A percentile compares a stretch with the other conserved stretches of the same genome.
Conservation (phyloP, 2,888 invertebrate species). For the Lasioglossum pauxillum region DNA sequence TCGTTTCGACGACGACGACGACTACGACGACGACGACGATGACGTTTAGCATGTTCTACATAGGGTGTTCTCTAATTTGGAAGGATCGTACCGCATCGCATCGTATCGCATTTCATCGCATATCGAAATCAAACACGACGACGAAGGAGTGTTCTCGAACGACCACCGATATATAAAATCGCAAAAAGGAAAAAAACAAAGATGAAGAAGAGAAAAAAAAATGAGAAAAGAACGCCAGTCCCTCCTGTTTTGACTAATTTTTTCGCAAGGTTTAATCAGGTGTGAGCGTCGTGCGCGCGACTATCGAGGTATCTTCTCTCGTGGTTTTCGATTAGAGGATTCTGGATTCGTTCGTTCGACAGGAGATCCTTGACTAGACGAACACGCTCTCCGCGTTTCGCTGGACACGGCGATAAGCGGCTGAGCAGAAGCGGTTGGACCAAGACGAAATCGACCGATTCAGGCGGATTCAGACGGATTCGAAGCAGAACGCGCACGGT, state of each 20-base stretch:
- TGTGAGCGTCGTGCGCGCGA: slow-evolving; percentile 64
- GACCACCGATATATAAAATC: background rate
- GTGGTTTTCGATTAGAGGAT: slow-evolving; percentile 54
- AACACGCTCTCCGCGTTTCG: slow-evolving; percentile 51
- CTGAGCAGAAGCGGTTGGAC: slow-evolving; percentile 73
- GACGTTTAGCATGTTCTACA: slow-evolving; percentile 27
- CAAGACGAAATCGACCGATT: slow-evolving; percentile 71
- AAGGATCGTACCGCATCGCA: slow-evolving; percentile 19
- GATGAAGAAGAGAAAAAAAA: background rate
- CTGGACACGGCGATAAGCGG: slow-evolving; percentile 56
- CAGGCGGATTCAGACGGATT: slow-evolving; percentile 35
- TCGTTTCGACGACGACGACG: slow-evolving; percentile 21
- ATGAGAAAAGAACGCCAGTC: slow-evolving; percentile 56
- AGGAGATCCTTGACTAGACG: slow-evolving; percentile 58
- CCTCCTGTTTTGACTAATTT: slow-evolving; percentile 60
- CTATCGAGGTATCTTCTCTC: slow-evolving; percentile 63
- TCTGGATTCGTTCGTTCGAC: slow-evolving; percentile 56
- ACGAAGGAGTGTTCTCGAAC: slow-evolving; percentile 1
- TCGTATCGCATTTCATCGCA: background rate
- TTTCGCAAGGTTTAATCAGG: slow-evolving; percentile 44
- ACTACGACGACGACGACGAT: slow-evolving; percentile 23
- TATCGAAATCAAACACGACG: background rate
- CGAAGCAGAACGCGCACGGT: slow-evolving; percentile 42
- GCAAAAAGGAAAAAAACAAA: background rate
- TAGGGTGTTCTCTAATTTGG: slow-evolving; percentile 31